A percentile compares a stretch with the other conserved stretches of the same genome.
These are phyloP conservation scores for Dasysyrphus tricinctus DNA, from an alignment of 2,888 invertebrate species.

Conservation along the genomic window DNA sequence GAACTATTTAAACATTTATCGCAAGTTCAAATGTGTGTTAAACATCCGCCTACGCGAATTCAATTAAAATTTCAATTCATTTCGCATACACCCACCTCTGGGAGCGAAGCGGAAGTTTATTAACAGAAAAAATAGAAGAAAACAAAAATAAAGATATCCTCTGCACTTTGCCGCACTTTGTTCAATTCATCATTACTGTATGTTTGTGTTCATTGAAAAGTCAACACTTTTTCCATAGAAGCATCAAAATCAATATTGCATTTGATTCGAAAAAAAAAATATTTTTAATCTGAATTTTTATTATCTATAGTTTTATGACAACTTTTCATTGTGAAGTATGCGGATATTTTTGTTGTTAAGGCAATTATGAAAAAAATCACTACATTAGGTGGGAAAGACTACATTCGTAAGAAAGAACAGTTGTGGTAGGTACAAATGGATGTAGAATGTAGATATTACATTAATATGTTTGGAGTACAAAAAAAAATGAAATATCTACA, in stretches of 20 bases:
- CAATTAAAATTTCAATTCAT: slow-evolving; percentile 75
- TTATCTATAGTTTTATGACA: background rate
- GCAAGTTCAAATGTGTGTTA: slow-evolving; percentile 70
- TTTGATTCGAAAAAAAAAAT: background rate
- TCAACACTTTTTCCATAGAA: slow-evolving; percentile 17
- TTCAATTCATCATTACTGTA: background rate
- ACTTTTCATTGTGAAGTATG: background rate
- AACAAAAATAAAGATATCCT: slow-evolving; percentile 33
- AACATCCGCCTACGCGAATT: slow-evolving; percentile 71
- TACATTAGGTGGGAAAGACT: too few relatives aligned
- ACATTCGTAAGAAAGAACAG: too few relatives aligned
- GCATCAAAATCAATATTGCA: background rate
- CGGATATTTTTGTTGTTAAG: background rate
- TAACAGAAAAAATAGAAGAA: slow-evolving; percentile 32
- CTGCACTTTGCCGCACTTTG: slow-evolving; percentile 32
- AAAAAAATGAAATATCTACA: too few relatives aligned
- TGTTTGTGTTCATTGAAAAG: slow-evolving; percentile 7
- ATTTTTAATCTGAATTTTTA: background rate
- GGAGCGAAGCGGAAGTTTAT: slow-evolving; percentile 66
- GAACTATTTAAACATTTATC: slow-evolving; percentile 74
- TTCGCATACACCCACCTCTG: slow-evolving; percentile 71
- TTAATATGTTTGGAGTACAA: too few relatives aligned
- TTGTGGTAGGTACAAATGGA: too few relatives aligned
- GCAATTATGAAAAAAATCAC: background rate
- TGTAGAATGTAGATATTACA: too few relatives aligned